Percentiles rank a stretch among this genome's conserved stretches.
Evolutionary conservation across 1,140 invertebrate genomes (phyloP).

Genomic region (Lasaia peninsularis): DNA sequence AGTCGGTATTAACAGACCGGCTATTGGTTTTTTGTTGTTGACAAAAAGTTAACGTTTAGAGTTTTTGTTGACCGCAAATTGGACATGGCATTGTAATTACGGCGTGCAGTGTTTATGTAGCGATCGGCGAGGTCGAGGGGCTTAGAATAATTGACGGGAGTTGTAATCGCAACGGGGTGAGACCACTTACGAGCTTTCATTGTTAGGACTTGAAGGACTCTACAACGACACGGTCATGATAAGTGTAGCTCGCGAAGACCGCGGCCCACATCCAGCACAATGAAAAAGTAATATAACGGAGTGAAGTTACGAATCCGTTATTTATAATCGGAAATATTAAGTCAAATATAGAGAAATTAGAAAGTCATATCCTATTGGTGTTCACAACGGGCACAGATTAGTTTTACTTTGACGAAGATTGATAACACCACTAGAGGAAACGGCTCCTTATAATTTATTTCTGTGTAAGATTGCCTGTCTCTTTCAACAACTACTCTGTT

Average conservation of each 20-base stretch:
- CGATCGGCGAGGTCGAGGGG: neutral
- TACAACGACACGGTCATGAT: neutral
- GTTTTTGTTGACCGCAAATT: neutral
- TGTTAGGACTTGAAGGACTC: neutral
- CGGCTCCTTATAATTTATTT: slow-evolving; percentile 10
- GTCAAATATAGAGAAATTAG: slow-evolving; percentile 9
- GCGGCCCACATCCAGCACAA: neutral
- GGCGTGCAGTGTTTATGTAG: neutral
- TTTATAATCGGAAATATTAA: neutral
- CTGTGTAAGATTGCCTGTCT: neutral
- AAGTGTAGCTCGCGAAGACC: neutral
- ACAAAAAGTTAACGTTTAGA: neutral
- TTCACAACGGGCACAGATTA: neutral
- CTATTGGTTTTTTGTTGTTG: neutral
- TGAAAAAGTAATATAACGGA: slow-evolving; percentile 4
- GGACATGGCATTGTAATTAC: slow-evolving; percentile 4
- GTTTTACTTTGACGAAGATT: slow-evolving; percentile 8
- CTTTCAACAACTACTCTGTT: slow-evolving; percentile 3
- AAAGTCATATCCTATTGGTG: neutral
- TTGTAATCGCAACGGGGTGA: neutral
- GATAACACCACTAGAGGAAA: neutral
- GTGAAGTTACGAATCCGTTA: neutral
- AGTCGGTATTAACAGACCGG: neutral
- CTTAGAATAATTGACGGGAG: neutral
- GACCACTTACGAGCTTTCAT: neutral